These are phyloP conservation scores for Siphamia tubifer DNA, from an alignment of 2,113 vertebrate species.

Conservation along the genomic window DNA sequence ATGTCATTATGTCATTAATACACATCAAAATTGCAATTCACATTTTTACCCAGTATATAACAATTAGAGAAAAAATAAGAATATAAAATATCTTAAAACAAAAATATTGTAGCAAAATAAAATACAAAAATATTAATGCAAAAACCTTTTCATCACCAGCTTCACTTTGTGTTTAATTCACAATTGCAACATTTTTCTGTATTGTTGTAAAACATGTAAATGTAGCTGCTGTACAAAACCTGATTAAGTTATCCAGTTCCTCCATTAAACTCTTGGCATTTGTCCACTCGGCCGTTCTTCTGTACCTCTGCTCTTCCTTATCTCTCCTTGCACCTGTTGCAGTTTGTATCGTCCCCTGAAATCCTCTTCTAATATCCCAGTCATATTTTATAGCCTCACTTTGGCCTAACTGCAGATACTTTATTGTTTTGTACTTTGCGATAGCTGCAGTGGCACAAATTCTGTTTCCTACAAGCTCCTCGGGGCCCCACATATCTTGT, in stretches of 20 bases:
- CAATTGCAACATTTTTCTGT: too few relatives aligned
- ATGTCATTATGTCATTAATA: too few relatives aligned
- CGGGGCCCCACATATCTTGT: background rate
- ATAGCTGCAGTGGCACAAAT: slow-evolving; percentile 28
- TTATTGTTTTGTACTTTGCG: slow-evolving; percentile 49
- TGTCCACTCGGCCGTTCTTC: background rate
- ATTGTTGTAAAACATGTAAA: too few relatives aligned
- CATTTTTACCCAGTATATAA: too few relatives aligned
- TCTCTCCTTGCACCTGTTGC: slow-evolving; percentile 17
- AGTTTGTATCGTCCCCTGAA: background rate
- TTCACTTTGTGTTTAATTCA: background rate
- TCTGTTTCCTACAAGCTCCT: slow-evolving; percentile 17
- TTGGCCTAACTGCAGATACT: slow-evolving; percentile 17
- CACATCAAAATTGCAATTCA: too few relatives aligned
- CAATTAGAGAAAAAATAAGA: too few relatives aligned
- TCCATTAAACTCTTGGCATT: background rate
- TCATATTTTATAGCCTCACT: slow-evolving; percentile 25
- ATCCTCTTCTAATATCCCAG: background rate
- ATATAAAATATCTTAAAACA: too few relatives aligned
- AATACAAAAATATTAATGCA: too few relatives aligned
- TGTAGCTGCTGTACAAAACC: background rate
- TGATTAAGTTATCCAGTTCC: background rate
- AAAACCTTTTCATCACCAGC: too few relatives aligned
- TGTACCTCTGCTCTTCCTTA: background rate
- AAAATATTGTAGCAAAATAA: too few relatives aligned